Base-by-base conservation (phyloP, 2,888 invertebrate species). In the Trissolcus japonicus region DNA sequence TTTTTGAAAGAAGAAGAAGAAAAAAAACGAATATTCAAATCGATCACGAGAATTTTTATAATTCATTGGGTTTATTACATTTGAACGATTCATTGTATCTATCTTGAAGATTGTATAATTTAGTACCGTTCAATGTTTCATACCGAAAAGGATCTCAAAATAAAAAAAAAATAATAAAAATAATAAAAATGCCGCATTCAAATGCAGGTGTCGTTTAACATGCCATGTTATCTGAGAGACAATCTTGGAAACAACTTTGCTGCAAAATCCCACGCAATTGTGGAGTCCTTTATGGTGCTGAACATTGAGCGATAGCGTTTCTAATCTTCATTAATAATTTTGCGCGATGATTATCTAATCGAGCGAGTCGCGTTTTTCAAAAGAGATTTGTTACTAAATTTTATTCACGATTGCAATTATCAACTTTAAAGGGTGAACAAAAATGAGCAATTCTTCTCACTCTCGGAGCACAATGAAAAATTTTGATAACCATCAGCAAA, bases 141-240 rank as follows among this genome's bases (percentile, higher is more conserved):
- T 16, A 21, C 17, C 21, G 7, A 17, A 19, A 19, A 53, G 17
- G 19, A 21, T 46, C 46, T 46, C 43, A 46, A 46, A 46, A 16
- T 7, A 46, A 62, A 43, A 4, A 25, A 25, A 25, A 25, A 25
- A n/a, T n/a, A n/a, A n/a, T n/a, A n/a, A n/a, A n/a, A n/a, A n/a
- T n/a, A n/a, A n/a, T n/a, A n/a, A 25, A 25, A 25, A 25, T 25
- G 40, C 16, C 11, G 14, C 21, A 55, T 65, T 65, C 29, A 56
- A 56, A 50, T 50, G 14, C 35, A 56, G 29, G 56, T 56, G 48
- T 48, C 50, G 46, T 56, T 65, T 65, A 17, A 48, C 65, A 65
- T 56, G 56, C 65, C 48, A 48, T 65, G 55, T 65, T 65, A 65
- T 65, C 65, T 48, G n/a, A 40, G 19, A 35, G 9, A 16, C 13